phyloP scores from a whole-genome alignment of 2,113 vertebrate genomes.

The Hyaena hyaena region DNA sequence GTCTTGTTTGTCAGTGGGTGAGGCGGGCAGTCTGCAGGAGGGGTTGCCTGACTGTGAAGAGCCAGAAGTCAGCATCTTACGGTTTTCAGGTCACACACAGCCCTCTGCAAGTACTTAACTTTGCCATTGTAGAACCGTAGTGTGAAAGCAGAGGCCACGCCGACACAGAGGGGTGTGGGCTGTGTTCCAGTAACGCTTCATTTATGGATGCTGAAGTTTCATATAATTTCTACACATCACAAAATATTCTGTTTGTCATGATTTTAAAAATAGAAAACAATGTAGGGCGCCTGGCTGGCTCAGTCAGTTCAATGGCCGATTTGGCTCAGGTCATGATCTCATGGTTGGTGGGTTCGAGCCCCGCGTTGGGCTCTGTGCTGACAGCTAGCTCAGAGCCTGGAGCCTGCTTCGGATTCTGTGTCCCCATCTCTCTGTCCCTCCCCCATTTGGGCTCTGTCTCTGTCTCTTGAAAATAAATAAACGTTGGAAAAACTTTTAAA shows the following conservation, averaged over 20 bases:
- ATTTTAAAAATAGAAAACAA: not conserved
- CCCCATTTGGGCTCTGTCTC: no score
- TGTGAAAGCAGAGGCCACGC: accelerated
- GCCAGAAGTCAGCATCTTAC: not conserved
- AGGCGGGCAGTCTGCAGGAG: not conserved
- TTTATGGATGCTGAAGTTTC: not conserved
- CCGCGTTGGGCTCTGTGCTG: no score
- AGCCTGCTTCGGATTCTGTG: no score
- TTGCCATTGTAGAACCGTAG: accelerated
- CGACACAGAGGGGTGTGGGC: not conserved
- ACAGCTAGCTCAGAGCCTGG: no score
- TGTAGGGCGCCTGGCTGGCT: no score
- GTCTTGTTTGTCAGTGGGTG: not conserved
- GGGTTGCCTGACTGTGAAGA: not conserved
- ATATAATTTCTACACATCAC: not conserved
- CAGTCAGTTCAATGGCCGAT: no score
- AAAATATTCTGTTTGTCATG: not conserved
- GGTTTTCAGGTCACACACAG: not conserved
- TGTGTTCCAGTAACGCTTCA: not conserved
- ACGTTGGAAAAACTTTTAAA: no score
- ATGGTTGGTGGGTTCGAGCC: no score
- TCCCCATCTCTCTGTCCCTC: no score
- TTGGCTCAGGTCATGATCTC: no score
- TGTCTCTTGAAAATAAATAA: no score
- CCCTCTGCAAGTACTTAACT: accelerated